phyloP scores from a whole-genome alignment of 2,113 vertebrate genomes.

The Festucalex cinctus region DNA sequence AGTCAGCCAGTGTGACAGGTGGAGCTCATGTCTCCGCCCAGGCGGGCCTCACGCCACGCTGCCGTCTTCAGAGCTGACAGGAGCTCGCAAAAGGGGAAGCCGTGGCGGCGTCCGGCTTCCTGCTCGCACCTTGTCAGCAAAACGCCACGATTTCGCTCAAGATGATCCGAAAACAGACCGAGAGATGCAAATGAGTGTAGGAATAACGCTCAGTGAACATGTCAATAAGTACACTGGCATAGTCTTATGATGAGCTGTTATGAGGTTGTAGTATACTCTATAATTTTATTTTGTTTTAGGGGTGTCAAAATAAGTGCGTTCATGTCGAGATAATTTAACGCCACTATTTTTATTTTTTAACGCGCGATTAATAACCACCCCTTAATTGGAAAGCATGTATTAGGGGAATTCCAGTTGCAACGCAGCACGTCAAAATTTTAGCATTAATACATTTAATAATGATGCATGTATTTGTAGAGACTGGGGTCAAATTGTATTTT shows the following conservation, averaged over 20 bases:
- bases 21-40: constrained; percentile 41
- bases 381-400: no score
- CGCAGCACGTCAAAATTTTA: no score
- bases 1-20: constrained; percentile 64
- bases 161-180: neutral
- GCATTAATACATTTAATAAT: no score
- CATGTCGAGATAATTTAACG: no score
- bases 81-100: constrained; percentile 51
- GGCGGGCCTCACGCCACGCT: constrained; percentile 46
- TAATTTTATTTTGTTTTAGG: no score
- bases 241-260: neutral
- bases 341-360: no score
- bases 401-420: no score
- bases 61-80: constrained; percentile 67
- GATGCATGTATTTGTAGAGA: no score
- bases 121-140: constrained; percentile 60
- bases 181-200: neutral
- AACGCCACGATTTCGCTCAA: constrained; percentile 27
- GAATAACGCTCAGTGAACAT: neutral
- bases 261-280: no score
- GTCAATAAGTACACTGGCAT: neutral
- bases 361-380: no score
- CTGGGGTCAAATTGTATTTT: no score
- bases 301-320: no score
- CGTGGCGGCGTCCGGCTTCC: constrained; percentile 44